A percentile compares a stretch with the other conserved stretches of the same genome.
Evolutionary conservation across 2,888 invertebrate genomes (phyloP).

Genomic region (Tinea trinotella): DNA sequence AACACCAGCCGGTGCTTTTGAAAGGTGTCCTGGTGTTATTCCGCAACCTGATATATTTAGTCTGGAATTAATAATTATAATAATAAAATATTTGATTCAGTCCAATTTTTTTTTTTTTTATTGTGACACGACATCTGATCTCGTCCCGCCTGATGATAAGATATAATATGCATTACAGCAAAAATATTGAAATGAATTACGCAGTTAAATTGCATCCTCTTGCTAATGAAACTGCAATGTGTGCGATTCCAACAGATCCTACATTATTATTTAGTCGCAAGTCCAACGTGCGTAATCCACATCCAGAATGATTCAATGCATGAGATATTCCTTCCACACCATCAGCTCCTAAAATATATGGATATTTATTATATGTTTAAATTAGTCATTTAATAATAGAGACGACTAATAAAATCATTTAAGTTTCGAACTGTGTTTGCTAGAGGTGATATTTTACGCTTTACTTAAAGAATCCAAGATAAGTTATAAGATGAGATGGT

Average conservation of each 20-base stretch:
- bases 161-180: no score
- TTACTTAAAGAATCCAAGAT: no score
- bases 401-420: no score
- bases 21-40: slow-evolving; percentile 48
- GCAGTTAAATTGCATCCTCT: slow-evolving; percentile 62
- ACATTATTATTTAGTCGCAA: slow-evolving; percentile 55
- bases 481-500: no score
- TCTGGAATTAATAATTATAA: slow-evolving; percentile 28
- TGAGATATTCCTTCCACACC: slow-evolving; percentile 57
- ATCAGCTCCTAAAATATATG: slow-evolving; percentile 36
- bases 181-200: slow-evolving; percentile 31
- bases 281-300: slow-evolving; percentile 50
- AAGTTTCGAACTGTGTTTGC: no score
- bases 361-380: background rate
- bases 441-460: no score
- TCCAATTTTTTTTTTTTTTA: no score
- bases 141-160: no score
- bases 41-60: slow-evolving; percentile 65
- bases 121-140: no score
- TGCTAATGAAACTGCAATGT: slow-evolving; percentile 57
- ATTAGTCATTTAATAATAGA: background rate
- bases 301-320: slow-evolving; percentile 51
- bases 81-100: background rate
- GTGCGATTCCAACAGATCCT: slow-evolving; percentile 58
- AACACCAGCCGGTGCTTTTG: slow-evolving; percentile 58